A percentile compares a stretch with the other conserved stretches of the same genome.
These are phyloP conservation scores for Tipula lateralis DNA, from an alignment of 2,888 invertebrate genomes.

Conservation along the genomic window DNA sequence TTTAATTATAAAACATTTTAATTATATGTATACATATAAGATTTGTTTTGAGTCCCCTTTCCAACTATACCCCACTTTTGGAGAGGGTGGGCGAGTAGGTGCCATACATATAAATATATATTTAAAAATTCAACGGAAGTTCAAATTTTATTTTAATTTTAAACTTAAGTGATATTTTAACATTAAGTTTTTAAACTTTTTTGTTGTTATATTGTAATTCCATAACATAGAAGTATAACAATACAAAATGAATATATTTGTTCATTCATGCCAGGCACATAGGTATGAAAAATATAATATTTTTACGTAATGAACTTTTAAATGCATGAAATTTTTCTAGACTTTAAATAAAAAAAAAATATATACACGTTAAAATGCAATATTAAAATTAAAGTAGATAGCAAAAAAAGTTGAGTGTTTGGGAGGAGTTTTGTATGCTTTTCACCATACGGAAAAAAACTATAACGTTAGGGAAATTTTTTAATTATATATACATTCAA, in stretches of 20 bases:
- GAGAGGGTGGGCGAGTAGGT: no score
- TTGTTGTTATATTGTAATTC: no score
- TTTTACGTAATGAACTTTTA: slow-evolving; percentile 3
- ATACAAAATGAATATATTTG: background rate
- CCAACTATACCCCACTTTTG: no score
- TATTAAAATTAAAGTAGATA: background rate
- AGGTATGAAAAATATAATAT: background rate
- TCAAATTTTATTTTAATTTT: background rate
- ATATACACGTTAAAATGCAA: background rate
- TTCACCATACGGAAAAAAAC: background rate
- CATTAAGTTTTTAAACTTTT: background rate
- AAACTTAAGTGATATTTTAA: background rate
- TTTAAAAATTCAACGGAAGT: background rate
- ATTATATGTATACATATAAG: background rate
- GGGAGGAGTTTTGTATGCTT: background rate
- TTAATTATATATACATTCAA: background rate
- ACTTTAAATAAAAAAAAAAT: background rate
- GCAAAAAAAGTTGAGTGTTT: background rate
- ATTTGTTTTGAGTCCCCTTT: background rate
- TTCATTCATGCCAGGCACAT: background rate
- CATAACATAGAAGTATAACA: background rate
- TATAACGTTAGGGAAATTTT: background rate
- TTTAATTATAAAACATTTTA: background rate
- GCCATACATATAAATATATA: background rate
- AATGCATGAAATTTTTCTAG: background rate